Evolutionary conservation across 1,140 invertebrate species (phyloP), one percentile per base, ranked within the genome.

Genomic region (Drosophila sturtevanti): DNA sequence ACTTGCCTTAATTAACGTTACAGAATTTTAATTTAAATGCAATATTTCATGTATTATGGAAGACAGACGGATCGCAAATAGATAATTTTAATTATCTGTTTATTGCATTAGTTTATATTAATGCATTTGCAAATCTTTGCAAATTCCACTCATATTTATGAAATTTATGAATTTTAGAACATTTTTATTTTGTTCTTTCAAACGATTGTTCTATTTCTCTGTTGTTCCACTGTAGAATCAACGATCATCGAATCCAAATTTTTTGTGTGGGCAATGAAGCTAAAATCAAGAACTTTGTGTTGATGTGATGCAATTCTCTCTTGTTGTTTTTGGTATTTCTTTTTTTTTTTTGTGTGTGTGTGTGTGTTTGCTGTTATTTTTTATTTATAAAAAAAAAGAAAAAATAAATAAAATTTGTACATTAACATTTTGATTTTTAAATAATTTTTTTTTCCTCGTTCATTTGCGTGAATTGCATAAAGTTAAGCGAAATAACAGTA

Each of bases 401-500:
- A 52, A 63, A 35, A 35, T 24, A 24, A 24, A 24, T 2, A 24
- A 31, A 6, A 37, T 31, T 24, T 41, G 16, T 37, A 55, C 64
- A 67, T 52, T 72, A 64, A 68, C 24, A 54, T 55, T 72, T 68
- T 34, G 52, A 70, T 77, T 72, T 79, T 62, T 48, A 71, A 63
- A 65, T 89, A 65, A 64, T 62, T 41, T 70, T 71, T 68, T 71
- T 74, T 81, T 78, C 3, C 66, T 51, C 77, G 65, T 59, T 66
- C 62, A 72, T 80, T 81, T 81, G 68, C 82, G 75, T 87, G 79
- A 73, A 55, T 86, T 86, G 78, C 71, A 75, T 24, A 67, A 79
- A 51, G 51, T 44, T 44, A 54, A 66, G 37, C 31, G 16, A 61
- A 61, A 63, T 37, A 76, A 68, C 63, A 48, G 62, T 65, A 58